A percentile compares a stretch with the other conserved stretches of the same genome.
Conservation (phyloP, 2,888 invertebrate species). For the Bembecia ichneumoniformis region DNA sequence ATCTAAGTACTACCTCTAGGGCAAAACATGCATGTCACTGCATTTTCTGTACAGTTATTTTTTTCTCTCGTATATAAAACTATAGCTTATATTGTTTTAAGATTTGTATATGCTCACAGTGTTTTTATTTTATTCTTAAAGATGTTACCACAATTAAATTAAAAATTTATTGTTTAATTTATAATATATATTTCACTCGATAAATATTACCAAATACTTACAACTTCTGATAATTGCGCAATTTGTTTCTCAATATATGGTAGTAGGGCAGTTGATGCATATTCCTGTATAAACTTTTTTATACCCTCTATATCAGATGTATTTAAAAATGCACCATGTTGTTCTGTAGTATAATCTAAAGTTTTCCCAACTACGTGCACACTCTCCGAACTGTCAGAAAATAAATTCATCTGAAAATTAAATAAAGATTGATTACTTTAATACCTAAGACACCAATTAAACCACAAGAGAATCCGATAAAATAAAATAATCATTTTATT, state of each 20-base stretch:
- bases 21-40: too few species aligned
- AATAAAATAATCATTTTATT: not conserved
- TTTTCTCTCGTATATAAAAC: too few species aligned
- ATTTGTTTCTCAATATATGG: slow-evolving; percentile 95
- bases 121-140: too few species aligned
- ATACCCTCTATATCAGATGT: slow-evolving; percentile 88
- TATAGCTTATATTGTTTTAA: too few species aligned
- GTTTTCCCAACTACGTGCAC: slow-evolving; percentile 67
- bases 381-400: slow-evolving; percentile 73
- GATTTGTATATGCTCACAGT: too few species aligned
- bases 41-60: too few species aligned
- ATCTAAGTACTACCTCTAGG: too few species aligned
- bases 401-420: slow-evolving; percentile 51
- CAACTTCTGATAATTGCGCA: slow-evolving; percentile 81
- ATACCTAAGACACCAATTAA: too few species aligned
- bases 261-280: slow-evolving; percentile 86
- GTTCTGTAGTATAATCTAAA: slow-evolving; percentile 59
- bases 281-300: slow-evolving; percentile 88
- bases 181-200: too few species aligned
- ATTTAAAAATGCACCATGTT: slow-evolving; percentile 84
- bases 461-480: too few species aligned
- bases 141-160: too few species aligned
- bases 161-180: too few species aligned
- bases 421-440: slow-evolving; percentile 9
- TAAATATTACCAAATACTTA: slow-evolving; percentile 33